Percentiles rank a stretch among this genome's conserved stretches.
phyloP scores from a whole-genome alignment of 2,888 invertebrate genomes.

The Mechanitis messenoides region DNA sequence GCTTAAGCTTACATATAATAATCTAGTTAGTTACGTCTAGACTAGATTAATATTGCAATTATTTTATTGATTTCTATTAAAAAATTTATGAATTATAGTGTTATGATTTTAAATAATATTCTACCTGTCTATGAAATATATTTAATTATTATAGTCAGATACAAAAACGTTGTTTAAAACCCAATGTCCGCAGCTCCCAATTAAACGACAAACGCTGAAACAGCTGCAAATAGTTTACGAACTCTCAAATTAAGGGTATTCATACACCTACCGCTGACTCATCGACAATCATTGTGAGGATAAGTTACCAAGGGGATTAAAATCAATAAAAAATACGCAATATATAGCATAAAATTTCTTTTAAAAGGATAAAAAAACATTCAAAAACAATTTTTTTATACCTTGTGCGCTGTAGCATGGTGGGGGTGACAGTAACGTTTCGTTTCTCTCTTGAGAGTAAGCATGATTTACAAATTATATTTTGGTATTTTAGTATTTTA shows the following conservation, averaged over 20 bases:
- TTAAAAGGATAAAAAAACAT: too few species aligned
- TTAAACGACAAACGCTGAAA: slow-evolving; percentile 39
- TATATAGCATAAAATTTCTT: slow-evolving; percentile 5
- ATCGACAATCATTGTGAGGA: slow-evolving; percentile 25
- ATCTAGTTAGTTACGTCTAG: too few species aligned
- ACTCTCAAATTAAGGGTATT: slow-evolving; percentile 46
- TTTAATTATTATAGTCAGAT: background rate
- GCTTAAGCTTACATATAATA: background rate
- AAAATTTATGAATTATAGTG: too few species aligned
- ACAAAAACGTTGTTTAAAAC: background rate
- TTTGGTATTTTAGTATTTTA: too few species aligned
- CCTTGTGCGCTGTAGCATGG: too few species aligned
- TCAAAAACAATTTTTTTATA: too few species aligned
- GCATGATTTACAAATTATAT: too few species aligned
- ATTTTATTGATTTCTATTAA: too few species aligned
- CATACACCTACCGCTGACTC: slow-evolving; percentile 33
- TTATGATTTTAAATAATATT: too few species aligned
- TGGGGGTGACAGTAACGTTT: too few species aligned
- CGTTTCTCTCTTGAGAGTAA: too few species aligned
- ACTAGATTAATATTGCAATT: too few species aligned
- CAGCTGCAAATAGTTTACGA: slow-evolving; percentile 41
- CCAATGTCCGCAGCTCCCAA: slow-evolving; percentile 27
- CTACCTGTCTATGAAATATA: background rate
- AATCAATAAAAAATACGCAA: slow-evolving; percentile 15
- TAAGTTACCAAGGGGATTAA: slow-evolving; percentile 8